phyloP scores from a whole-genome alignment of 2,113 vertebrate genomes.

The Pollachius pollachius region DNA sequence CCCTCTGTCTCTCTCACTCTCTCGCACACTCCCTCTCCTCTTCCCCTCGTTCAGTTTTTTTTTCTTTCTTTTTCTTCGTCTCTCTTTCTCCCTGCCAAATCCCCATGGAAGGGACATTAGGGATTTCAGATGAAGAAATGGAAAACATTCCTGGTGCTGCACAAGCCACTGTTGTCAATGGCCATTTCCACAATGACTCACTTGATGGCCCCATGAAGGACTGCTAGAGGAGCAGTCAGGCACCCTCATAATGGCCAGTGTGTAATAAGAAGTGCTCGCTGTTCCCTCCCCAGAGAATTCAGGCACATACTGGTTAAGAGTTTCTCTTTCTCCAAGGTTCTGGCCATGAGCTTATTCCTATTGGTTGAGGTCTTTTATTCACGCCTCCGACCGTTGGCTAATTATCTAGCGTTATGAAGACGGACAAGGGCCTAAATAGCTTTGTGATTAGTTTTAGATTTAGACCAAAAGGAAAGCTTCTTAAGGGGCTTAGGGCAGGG shows the following conservation, averaged over 20 bases:
- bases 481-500: constrained; percentile 54
- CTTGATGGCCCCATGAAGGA: constrained; percentile 57
- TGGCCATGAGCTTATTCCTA: not conserved
- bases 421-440: constrained; percentile 39
- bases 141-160: constrained; percentile 74
- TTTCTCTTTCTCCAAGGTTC: not conserved
- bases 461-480: constrained; percentile 62
- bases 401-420: constrained; percentile 32
- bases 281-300: constrained; percentile 52
- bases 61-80: constrained; percentile 17
- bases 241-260: constrained; percentile 32
- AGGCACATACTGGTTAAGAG: constrained; percentile 35
- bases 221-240: constrained; percentile 38
- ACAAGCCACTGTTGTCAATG: constrained; percentile 69
- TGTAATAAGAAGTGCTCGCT: constrained; percentile 6
- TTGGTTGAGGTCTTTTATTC: constrained; percentile 3
- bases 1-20: constrained; percentile 56
- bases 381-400: constrained; percentile 17
- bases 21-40: constrained; percentile 2
- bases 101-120: constrained; percentile 60
- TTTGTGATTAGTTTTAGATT: constrained; percentile 61
- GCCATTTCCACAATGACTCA: constrained; percentile 69
- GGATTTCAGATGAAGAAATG: constrained; percentile 74
- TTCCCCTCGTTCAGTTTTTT: constrained; percentile 10
- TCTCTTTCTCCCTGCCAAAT: constrained; percentile 48